Conservation (phyloP, 2,888 invertebrate species). For the Melieria crassipennis region DNA sequence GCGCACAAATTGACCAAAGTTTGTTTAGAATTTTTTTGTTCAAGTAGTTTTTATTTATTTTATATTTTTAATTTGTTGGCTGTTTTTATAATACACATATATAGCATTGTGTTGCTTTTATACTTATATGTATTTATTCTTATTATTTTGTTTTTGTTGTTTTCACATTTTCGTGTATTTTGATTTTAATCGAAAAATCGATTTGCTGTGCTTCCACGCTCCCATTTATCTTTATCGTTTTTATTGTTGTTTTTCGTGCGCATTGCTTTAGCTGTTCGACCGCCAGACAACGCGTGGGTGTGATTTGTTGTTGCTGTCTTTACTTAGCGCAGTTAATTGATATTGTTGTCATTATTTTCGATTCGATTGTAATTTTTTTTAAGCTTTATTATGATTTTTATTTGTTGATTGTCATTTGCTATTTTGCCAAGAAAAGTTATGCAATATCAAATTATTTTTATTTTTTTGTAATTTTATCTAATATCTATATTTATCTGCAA, state of each 20-base stretch:
- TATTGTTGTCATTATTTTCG: no score
- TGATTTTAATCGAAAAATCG: slow-evolving; percentile 29
- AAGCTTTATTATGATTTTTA: no score
- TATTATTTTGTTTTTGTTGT: slow-evolving; percentile 9
- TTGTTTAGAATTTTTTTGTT: background rate
- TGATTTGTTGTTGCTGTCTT: background rate
- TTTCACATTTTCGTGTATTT: slow-evolving; percentile 18
- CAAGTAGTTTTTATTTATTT: background rate
- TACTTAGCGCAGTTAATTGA: background rate
- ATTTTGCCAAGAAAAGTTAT: no score
- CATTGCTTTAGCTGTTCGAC: background rate
- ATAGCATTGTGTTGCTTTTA: slow-evolving; percentile 4
- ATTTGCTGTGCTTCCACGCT: slow-evolving; percentile 12
- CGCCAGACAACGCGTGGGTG: background rate
- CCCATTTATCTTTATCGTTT: background rate
- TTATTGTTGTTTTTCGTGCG: slow-evolving; percentile 9
- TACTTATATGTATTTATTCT: background rate
- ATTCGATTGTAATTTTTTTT: no score
- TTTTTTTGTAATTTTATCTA: no score
- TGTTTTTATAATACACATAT: background rate
- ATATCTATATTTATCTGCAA: no score
- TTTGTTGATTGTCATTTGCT: no score
- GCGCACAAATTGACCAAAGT: no score
- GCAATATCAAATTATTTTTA: no score
- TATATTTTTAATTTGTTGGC: background rate